Percentiles rank a stretch among this genome's conserved stretches.
phyloP scores from a whole-genome alignment of 2,113 vertebrate genomes.

The Xenus cinereus region DNA sequence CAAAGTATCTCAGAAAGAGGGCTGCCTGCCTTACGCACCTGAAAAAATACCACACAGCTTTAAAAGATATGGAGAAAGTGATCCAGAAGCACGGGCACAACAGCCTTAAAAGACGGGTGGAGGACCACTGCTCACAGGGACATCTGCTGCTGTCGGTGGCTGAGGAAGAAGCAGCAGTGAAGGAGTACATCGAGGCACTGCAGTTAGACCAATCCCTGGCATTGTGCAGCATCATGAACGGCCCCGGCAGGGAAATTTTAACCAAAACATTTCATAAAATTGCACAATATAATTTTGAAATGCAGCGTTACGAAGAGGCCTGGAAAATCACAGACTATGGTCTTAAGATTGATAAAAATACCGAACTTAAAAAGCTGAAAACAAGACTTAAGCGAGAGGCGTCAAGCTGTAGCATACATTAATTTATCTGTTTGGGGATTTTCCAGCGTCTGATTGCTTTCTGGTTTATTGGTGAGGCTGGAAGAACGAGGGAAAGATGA shows the following conservation, averaged over 20 bases:
- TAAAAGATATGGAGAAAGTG: conserved; percentile 81
- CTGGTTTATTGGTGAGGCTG: background rate
- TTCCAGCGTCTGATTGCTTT: background rate
- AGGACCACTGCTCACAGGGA: conserved; percentile 84
- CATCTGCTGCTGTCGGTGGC: conserved; percentile 75
- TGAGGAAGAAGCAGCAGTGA: conserved; percentile 73
- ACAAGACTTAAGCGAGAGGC: conserved; percentile 79
- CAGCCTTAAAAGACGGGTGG: conserved; percentile 44
- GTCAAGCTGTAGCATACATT: conserved; percentile 84
- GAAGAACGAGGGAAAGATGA: background rate
- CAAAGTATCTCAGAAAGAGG: conserved; percentile 75
- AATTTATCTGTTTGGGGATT: background rate
- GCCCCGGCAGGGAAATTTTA: conserved; percentile 68
- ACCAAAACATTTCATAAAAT: conserved; percentile 72
- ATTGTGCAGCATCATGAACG: conserved; percentile 66
- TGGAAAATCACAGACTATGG: conserved; percentile 82
- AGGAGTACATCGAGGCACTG: conserved; percentile 82
- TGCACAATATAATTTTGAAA: conserved; percentile 75
- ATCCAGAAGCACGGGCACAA: conserved; percentile 58
- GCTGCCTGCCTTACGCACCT: conserved; percentile 80
- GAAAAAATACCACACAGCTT: conserved; percentile 71
- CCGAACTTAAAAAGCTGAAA: conserved; percentile 83
- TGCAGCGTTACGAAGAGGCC: conserved; percentile 71
- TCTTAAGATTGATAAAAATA: conserved; percentile 73
- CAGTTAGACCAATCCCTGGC: conserved; percentile 72